A percentile compares a stretch with the other conserved stretches of the same genome.
phyloP scores from a whole-genome alignment of 1,140 invertebrate genomes.

The Zaprionus africanus region DNA sequence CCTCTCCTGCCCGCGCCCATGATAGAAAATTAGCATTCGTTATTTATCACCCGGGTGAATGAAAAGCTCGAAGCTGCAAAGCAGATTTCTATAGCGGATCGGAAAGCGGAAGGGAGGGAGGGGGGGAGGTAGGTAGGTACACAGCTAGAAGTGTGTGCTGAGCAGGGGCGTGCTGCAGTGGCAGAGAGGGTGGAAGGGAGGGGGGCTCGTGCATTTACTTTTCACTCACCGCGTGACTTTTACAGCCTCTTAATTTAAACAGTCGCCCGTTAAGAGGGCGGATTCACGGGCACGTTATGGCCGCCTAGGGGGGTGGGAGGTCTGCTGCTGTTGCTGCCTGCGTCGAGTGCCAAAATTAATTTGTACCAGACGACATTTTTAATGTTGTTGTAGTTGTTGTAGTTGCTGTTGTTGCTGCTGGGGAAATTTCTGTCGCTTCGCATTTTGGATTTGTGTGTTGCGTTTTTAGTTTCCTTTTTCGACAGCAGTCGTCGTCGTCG shows the following conservation, averaged over 20 bases:
- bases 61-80: slow-evolving; percentile 32
- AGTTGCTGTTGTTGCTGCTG: slow-evolving; percentile 3
- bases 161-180: not conserved
- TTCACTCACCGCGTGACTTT: slow-evolving; percentile 80
- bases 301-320: slow-evolving; percentile 17
- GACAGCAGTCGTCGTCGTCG: slow-evolving; percentile 26
- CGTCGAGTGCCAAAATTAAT: slow-evolving; percentile 67
- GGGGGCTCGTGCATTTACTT: slow-evolving; percentile 58
- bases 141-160: not conserved
- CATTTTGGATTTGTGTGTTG: slow-evolving; percentile 57
- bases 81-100: slow-evolving; percentile 22
- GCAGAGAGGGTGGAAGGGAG: not conserved
- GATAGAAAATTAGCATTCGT: slow-evolving; percentile 72
- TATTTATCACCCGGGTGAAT: slow-evolving; percentile 60
- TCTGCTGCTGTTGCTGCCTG: not conserved
- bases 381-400: slow-evolving; percentile 52
- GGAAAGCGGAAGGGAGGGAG: not conserved
- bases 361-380: slow-evolving; percentile 80
- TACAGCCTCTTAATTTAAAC: slow-evolving; percentile 83
- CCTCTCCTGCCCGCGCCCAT: slow-evolving; percentile 10
- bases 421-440: slow-evolving; percentile 16
- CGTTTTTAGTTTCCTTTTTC: slow-evolving; percentile 53
- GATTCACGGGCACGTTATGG: slow-evolving; percentile 19
- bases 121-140: too few species aligned
- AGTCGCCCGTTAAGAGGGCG: slow-evolving; percentile 46